Evolutionary conservation across 2,797 vertebrate species (phyloP).

Genomic region (Propithecus deckenii): DNA sequence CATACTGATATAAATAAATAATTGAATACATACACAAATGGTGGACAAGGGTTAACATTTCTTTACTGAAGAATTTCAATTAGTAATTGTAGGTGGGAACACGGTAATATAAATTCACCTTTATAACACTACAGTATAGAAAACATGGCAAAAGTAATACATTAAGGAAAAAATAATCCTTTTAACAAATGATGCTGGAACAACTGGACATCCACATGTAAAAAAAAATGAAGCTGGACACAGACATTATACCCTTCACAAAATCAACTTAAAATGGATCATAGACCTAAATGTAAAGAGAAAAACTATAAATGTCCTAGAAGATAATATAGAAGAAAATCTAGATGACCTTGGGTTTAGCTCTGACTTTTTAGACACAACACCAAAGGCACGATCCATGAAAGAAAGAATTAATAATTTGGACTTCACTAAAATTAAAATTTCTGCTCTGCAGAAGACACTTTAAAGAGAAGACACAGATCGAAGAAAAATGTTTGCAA

Average conservation of each 20-base stretch:
- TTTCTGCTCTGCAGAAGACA: background rate
- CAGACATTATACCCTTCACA: background rate
- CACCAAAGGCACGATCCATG: background rate
- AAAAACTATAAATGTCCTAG: background rate
- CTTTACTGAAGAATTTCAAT: background rate
- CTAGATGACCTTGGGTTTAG: background rate
- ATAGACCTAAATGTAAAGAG: background rate
- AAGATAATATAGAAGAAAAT: background rate
- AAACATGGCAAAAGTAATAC: background rate
- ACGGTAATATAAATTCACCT: background rate
- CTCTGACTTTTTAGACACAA: background rate
- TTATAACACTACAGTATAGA: background rate
- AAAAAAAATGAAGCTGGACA: background rate
- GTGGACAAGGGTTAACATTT: background rate
- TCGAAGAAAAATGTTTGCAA: background rate
- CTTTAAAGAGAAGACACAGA: background rate
- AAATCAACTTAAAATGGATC: background rate
- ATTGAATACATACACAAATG: background rate
- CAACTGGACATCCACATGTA: background rate
- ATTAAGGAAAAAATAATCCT: background rate
- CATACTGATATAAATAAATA: background rate
- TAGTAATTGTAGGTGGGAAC: background rate
- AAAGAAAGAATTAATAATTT: background rate
- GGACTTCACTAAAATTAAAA: background rate
- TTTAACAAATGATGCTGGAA: background rate